phyloP scores from a whole-genome alignment of 2,113 vertebrate species.

The Hystrix cristata region DNA sequence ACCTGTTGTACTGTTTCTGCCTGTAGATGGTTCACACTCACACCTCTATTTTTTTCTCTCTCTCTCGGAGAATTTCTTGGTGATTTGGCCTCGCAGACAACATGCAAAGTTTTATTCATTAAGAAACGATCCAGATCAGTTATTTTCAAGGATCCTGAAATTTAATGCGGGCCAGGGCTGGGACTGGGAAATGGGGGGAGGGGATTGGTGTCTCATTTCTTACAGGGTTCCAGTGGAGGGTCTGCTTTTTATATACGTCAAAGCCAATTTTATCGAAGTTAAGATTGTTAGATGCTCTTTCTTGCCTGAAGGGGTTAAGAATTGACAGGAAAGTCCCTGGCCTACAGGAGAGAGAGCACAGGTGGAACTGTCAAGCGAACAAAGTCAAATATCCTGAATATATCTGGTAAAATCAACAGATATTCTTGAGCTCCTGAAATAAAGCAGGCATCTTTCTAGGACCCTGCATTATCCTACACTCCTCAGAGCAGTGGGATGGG shows the following conservation, averaged over 20 bases:
- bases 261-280: conserved; percentile 45
- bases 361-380: not conserved
- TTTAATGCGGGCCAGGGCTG: not conserved
- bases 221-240: conserved; percentile 38
- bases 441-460: not conserved
- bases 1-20: conserved; percentile 51
- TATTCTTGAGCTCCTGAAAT: not conserved
- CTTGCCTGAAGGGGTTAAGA: not conserved
- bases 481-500: not conserved
- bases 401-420: not conserved
- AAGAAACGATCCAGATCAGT: conserved; percentile 8
- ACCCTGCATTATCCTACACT: not conserved
- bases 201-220: conserved; percentile 21
- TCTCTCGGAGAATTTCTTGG: not conserved
- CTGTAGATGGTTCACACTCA: not conserved
- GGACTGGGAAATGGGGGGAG: not conserved
- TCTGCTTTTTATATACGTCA: conserved; percentile 30
- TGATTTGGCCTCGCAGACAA: not conserved
- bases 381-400: not conserved
- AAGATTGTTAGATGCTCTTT: not conserved
- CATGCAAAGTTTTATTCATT: not conserved
- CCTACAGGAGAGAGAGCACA: not conserved
- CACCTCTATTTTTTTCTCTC: conserved; percentile 20
- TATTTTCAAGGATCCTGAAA: conserved; percentile 63
- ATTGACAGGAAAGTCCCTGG: not conserved